phyloP scores from a whole-genome alignment of 2,888 invertebrate genomes.

The Margaritifera margaritifera region DNA sequence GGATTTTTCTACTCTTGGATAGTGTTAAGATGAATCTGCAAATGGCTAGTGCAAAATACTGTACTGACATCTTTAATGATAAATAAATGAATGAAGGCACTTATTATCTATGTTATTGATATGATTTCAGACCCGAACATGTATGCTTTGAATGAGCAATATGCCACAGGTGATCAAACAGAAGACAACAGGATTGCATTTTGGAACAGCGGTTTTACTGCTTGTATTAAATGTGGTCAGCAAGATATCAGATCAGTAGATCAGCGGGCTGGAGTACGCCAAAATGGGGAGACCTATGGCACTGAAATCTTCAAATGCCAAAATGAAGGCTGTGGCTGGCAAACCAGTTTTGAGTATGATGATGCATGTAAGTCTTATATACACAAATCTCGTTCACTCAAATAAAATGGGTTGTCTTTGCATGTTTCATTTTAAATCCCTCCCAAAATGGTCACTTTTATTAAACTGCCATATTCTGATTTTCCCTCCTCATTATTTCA shows the following conservation, averaged over 20 bases:
- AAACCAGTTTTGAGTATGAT: slow-evolving; percentile 35
- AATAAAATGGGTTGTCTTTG: too few relatives aligned
- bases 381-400: too few relatives aligned
- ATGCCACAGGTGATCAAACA: slow-evolving; percentile 29
- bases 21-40: too few relatives aligned
- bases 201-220: slow-evolving; percentile 39
- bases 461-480: too few relatives aligned
- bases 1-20: too few relatives aligned
- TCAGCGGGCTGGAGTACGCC: slow-evolving; percentile 34
- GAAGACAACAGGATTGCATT: slow-evolving; percentile 34
- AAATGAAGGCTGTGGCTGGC: slow-evolving; percentile 33
- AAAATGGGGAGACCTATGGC: slow-evolving; percentile 38
- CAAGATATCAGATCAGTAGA: slow-evolving; percentile 33
- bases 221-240: slow-evolving; percentile 37
- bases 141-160: slow-evolving; percentile 29
- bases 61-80: background rate
- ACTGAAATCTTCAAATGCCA: slow-evolving; percentile 38
- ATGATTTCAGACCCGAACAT: slow-evolving; percentile 34
- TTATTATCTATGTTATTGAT: background rate
- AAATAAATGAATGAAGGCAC: background rate
- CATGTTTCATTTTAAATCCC: too few relatives aligned
- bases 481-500: too few relatives aligned
- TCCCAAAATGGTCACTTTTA: too few relatives aligned
- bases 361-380: slow-evolving; percentile 31
- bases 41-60: background rate